Evolutionary conservation across 2,113 vertebrate genomes (phyloP).

Genomic region (Urocolius indicus): DNA sequence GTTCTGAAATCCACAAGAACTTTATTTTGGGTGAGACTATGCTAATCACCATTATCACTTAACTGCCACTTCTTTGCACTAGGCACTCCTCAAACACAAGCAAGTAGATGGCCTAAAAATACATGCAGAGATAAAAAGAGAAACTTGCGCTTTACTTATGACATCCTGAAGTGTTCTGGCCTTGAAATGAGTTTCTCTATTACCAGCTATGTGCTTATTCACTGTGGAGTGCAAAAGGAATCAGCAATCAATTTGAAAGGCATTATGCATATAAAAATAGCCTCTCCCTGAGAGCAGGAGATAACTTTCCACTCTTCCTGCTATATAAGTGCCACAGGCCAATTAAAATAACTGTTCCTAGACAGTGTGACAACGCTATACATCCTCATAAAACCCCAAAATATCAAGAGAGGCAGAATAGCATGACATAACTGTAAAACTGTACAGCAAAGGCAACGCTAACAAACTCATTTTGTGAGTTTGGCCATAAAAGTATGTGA

Average conservation of each 20-base stretch:
- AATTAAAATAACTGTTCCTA: conserved; percentile 39
- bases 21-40: background rate
- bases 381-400: background rate
- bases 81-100: background rate
- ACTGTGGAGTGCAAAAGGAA: conserved; percentile 2
- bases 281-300: background rate
- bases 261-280: conserved; percentile 49
- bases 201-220: conserved; percentile 27
- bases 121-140: conserved; percentile 28
- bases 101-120: conserved; percentile 51
- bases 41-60: background rate
- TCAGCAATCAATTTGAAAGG: conserved; percentile 44
- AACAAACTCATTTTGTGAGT: background rate
- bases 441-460: background rate
- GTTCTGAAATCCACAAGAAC: background rate
- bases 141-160: conserved; percentile 4
- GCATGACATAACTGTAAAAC: background rate
- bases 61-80: background rate
- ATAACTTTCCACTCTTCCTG: conserved; percentile 8
- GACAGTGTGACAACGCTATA: background rate
- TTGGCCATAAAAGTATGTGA: background rate
- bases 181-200: conserved; percentile 36
- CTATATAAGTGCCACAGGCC: background rate
- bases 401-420: background rate
- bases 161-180: conserved; percentile 39